These are phyloP conservation scores for Melolontha melolontha DNA, from an alignment of 2,888 invertebrate species.

Conservation along the genomic window DNA sequence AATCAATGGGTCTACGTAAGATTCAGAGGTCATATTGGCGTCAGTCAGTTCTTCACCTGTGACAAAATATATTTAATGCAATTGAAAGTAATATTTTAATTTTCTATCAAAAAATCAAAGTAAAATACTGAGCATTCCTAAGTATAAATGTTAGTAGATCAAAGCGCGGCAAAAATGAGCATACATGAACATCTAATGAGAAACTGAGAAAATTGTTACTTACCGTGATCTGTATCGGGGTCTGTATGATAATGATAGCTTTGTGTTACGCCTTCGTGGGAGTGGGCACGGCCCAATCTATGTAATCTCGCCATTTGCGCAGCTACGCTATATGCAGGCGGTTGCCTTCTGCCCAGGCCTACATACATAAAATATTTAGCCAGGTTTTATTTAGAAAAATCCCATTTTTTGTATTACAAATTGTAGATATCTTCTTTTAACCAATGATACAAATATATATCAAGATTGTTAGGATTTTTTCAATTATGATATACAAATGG, in stretches of 20 bases:
- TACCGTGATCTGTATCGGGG: slow-evolving; percentile 67
- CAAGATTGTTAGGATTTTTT: too few species aligned
- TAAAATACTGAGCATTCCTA: neutral
- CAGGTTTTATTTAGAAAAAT: slow-evolving; percentile 35
- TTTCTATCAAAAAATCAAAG: neutral
- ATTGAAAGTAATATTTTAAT: neutral
- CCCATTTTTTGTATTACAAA: slow-evolving; percentile 10
- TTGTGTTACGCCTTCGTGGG: slow-evolving; percentile 86
- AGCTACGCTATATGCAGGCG: slow-evolving; percentile 86
- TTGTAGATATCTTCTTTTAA: neutral
- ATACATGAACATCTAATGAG: neutral
- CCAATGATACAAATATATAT: too few species aligned
- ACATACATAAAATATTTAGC: slow-evolving; percentile 43
- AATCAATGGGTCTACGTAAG: slow-evolving; percentile 62
- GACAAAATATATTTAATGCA: neutral
- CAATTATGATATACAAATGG: too few species aligned
- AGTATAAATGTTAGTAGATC: neutral
- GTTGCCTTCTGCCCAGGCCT: slow-evolving; percentile 71
- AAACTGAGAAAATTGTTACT: slow-evolving; percentile 22
- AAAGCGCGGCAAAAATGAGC: neutral
- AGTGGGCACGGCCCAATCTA: slow-evolving; percentile 85
- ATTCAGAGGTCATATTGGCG: slow-evolving; percentile 46
- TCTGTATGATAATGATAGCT: slow-evolving; percentile 77
- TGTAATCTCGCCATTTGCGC: slow-evolving; percentile 88
- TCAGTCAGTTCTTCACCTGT: slow-evolving; percentile 42